phyloP scores from a whole-genome alignment of 2,113 vertebrate species.

The Catharus bicknelli region DNA sequence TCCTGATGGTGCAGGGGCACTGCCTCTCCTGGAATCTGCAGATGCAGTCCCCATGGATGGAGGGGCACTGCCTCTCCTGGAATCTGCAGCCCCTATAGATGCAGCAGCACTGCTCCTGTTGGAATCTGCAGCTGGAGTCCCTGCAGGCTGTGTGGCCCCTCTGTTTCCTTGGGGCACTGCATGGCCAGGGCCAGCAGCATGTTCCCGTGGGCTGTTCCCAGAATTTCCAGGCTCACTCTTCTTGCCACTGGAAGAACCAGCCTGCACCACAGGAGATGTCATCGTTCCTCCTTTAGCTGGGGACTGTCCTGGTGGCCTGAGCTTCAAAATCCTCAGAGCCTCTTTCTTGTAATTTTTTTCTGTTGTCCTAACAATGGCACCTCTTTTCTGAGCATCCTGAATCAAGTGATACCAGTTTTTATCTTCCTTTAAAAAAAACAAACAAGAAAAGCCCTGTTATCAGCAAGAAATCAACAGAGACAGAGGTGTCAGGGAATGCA shows the following conservation, averaged over 20 bases:
- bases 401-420: slow-evolving; percentile 83
- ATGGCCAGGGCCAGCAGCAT: neutral
- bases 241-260: neutral
- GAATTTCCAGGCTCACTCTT: neutral
- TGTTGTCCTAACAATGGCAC: slow-evolving; percentile 73
- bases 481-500: neutral
- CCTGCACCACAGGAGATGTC: neutral
- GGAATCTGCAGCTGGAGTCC: neutral
- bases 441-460: neutral
- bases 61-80: neutral
- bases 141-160: neutral
- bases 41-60: fast-evolving
- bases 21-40: neutral
- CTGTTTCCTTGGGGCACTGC: neutral
- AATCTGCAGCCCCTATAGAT: fast-evolving
- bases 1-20: fast-evolving
- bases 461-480: neutral
- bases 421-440: slow-evolving; percentile 70
- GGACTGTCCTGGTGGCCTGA: neutral
- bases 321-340: slow-evolving; percentile 77
- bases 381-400: slow-evolving; percentile 79
- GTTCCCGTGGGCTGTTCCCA: neutral
- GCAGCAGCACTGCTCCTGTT: neutral
- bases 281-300: neutral
- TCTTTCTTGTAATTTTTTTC: slow-evolving; percentile 70